These are phyloP conservation scores for Patella caerulea DNA, from an alignment of 2,888 invertebrate species.

Conservation along the genomic window DNA sequence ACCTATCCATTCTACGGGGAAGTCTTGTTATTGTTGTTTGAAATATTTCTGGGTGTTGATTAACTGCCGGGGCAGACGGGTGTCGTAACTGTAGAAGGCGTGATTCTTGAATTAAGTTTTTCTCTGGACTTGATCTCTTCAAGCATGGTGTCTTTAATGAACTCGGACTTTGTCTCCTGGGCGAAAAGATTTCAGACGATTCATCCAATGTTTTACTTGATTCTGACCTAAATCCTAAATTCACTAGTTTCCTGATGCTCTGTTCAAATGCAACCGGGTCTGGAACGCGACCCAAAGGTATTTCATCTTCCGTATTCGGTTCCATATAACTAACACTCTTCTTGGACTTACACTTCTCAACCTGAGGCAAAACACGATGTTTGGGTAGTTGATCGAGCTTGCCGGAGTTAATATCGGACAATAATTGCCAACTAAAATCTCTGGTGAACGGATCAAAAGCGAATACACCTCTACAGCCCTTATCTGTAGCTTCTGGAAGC, in stretches of 20 bases:
- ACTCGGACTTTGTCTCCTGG: too few relatives aligned
- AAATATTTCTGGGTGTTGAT: too few relatives aligned
- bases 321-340: neutral
- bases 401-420: neutral
- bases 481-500: neutral
- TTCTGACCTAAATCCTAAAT: constrained; percentile 16
- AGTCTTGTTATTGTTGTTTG: too few relatives aligned
- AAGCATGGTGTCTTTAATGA: too few relatives aligned
- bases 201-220: neutral
- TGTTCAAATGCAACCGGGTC: neutral
- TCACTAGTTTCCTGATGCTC: constrained; percentile 3
- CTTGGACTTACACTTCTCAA: neutral
- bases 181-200: neutral
- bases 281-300: neutral
- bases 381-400: neutral
- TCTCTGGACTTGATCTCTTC: too few relatives aligned
- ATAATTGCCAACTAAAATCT: constrained; percentile 16
- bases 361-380: neutral
- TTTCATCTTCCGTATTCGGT: constrained; percentile 4
- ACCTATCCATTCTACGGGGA: too few relatives aligned
- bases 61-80: too few relatives aligned
- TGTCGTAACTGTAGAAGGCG: too few relatives aligned
- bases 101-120: too few relatives aligned
- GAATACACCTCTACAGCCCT: constrained; percentile 15
- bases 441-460: constrained; percentile 13